These are phyloP conservation scores for Drosophila paracracens DNA, from an alignment of 2,888 invertebrate species.

Conservation along the genomic window DNA sequence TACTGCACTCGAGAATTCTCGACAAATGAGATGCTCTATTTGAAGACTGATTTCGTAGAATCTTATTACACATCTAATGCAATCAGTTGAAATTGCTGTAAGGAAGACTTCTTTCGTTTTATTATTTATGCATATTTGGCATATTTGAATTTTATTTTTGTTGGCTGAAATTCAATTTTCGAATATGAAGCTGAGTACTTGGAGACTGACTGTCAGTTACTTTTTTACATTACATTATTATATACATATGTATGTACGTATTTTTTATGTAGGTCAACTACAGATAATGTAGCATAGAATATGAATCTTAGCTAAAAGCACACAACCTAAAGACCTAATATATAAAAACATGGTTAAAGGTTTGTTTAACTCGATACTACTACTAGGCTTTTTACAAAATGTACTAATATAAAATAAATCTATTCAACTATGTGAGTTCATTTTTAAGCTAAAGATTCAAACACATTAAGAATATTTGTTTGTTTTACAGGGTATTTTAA, in stretches of 20 bases:
- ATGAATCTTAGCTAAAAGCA: neutral
- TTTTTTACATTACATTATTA: neutral
- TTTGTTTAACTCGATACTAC: neutral
- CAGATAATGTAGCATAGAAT: neutral
- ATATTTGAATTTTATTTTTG: conserved; percentile 2
- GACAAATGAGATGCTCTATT: conserved; percentile 15
- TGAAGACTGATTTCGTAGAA: conserved; percentile 5
- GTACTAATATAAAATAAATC: neutral
- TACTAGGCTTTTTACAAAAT: neutral
- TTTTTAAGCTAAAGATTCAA: neutral
- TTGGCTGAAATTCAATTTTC: neutral
- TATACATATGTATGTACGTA: too few species aligned
- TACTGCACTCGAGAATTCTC: conserved; percentile 10
- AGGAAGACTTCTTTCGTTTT: neutral
- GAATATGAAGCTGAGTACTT: neutral
- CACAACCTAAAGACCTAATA: neutral
- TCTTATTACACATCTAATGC: conserved; percentile 7
- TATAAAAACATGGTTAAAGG: neutral
- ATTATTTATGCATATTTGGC: conserved; percentile 7
- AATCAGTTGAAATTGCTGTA: conserved; percentile 7
- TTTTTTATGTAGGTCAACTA: neutral
- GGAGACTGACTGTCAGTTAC: neutral
- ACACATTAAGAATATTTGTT: neutral
- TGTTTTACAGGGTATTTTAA: conserved; percentile 29
- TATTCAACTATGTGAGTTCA: neutral